These are phyloP conservation scores for Caenorhabditis tropicalis DNA, from an alignment of 1,140 invertebrate species.

Conservation along the genomic window DNA sequence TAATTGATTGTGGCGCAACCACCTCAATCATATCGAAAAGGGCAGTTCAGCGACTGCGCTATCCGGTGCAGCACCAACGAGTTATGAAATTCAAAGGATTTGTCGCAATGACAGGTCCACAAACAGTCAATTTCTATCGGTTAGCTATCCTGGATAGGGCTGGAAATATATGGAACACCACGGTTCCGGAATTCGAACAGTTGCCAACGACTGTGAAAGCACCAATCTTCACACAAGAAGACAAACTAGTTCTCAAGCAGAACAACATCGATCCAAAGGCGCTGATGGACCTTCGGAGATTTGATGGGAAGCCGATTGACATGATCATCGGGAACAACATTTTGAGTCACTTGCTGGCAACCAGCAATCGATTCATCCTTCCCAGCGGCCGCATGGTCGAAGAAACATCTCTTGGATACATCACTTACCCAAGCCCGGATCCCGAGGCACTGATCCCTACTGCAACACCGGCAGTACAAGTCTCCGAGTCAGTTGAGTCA, in stretches of 20 bases:
- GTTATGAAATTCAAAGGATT: not conserved
- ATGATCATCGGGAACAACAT: not conserved
- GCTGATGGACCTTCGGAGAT: not conserved
- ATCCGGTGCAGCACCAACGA: not conserved
- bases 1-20: not conserved
- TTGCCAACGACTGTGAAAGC: not conserved
- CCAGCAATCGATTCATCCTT: not conserved
- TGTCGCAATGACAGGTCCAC: not conserved
- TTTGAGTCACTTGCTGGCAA: not conserved
- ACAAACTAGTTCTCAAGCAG: not conserved
- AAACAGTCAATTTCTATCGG: not conserved
- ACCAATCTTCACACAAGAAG: not conserved
- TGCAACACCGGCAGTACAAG: too few species aligned
- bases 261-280: not conserved
- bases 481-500: too few species aligned
- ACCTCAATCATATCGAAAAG: not conserved
- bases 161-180: not conserved
- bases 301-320: not conserved
- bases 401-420: not conserved
- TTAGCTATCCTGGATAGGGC: not conserved
- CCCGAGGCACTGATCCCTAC: not conserved
- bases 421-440: not conserved
- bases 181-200: not conserved
- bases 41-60: not conserved
- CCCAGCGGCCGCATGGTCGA: not conserved